Conservation (phyloP, 2,113 vertebrate species). For the Sterrhoptilus dennistouni region DNA sequence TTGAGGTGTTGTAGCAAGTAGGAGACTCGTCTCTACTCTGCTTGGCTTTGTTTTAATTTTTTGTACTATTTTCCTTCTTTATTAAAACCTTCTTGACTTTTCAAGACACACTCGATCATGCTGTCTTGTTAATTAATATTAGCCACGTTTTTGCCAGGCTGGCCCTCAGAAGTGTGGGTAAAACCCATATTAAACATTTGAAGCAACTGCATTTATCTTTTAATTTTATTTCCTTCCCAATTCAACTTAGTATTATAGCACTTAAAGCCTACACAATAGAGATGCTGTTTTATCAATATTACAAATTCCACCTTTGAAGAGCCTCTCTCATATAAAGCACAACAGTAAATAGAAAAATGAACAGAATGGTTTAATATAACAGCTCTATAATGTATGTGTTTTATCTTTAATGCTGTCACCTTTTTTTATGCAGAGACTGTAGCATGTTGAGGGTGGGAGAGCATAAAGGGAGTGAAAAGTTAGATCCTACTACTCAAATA, state of each 20-base stretch:
- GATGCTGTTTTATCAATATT: constrained; percentile 18
- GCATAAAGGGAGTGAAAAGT: neutral
- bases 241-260: neutral
- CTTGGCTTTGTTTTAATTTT: no score
- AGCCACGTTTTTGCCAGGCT: no score
- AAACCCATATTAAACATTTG: neutral
- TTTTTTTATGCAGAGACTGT: constrained; percentile 1
- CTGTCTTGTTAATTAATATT: no score
- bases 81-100: no score
- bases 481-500: constrained; percentile 16
- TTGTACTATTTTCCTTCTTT: no score
- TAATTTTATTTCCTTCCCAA: constrained; percentile 12
- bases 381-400: neutral
- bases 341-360: constrained; percentile 12
- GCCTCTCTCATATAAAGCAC: neutral
- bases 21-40: no score
- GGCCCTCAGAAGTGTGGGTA: no score
- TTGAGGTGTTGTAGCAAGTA: no score
- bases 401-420: neutral
- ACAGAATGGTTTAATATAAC: constrained; percentile 7
- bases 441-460: constrained; percentile 14
- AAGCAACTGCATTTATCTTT: constrained; percentile 3
- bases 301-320: constrained; percentile 1
- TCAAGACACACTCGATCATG: no score
- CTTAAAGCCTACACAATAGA: constrained; percentile 39